Evolutionary conservation across 2,888 invertebrate species (phyloP).

Genomic region (Catocala nupta): DNA sequence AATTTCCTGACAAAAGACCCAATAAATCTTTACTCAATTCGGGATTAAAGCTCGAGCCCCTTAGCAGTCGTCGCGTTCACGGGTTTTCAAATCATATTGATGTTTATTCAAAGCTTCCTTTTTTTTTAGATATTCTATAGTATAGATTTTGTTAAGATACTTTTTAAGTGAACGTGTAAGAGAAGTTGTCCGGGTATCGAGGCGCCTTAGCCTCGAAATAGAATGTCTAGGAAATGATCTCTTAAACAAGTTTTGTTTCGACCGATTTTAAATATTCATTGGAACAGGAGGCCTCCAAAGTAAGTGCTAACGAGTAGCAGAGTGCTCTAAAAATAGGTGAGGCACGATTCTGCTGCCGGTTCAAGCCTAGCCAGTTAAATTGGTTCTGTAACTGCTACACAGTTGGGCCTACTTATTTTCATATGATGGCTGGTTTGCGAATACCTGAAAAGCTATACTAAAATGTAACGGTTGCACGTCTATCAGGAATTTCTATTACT

Average conservation of each 20-base stretch:
- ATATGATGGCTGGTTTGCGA: background rate
- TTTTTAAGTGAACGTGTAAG: too few species aligned
- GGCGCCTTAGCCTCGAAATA: background rate
- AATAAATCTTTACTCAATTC: too few species aligned
- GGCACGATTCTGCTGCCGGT: constrained; percentile 2
- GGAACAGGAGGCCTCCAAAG: background rate
- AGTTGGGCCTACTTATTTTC: background rate
- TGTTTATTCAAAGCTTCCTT: too few species aligned
- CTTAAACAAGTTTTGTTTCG: background rate
- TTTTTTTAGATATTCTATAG: too few species aligned
- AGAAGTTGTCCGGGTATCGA: too few species aligned
- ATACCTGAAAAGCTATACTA: constrained; percentile 11
- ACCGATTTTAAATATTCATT: constrained; percentile 8
- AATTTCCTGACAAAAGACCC: too few species aligned
- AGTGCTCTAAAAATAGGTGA: constrained; percentile 35
- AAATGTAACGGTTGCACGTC: constrained; percentile 2
- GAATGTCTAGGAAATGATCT: background rate
- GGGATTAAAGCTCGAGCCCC: too few species aligned
- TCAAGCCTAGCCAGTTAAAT: constrained; percentile 26
- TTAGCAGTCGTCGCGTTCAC: too few species aligned
- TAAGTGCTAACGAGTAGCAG: constrained; percentile 4
- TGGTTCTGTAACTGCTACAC: constrained; percentile 23
- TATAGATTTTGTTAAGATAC: too few species aligned
- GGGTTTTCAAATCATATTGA: too few species aligned
- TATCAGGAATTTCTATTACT: background rate